A percentile compares a stretch with the other conserved stretches of the same genome.
Conservation (phyloP, 1,140 invertebrate species). For the Prorops nasuta region DNA sequence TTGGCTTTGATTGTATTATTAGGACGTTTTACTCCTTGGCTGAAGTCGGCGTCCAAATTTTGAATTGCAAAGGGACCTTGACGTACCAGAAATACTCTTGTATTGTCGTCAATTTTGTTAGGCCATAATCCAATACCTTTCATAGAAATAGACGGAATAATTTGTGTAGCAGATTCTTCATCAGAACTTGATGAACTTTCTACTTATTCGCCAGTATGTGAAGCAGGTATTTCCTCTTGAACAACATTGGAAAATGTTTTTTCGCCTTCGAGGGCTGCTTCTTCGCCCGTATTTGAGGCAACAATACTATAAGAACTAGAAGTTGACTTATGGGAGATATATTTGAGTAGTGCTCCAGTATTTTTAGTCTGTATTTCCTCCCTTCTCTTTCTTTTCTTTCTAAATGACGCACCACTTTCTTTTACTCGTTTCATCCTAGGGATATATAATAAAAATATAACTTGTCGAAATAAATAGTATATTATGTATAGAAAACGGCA, state of each 20-base stretch:
- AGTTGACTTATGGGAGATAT: background rate
- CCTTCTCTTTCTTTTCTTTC: background rate
- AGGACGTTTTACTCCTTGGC: constrained; percentile 9
- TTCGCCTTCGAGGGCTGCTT: background rate
- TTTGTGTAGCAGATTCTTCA: background rate
- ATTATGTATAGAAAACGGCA: background rate
- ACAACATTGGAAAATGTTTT: background rate
- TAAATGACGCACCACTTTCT: background rate
- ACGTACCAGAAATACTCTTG: constrained; percentile 10
- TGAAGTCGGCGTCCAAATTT: constrained; percentile 17
- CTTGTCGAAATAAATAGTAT: background rate
- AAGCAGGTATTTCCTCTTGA: background rate
- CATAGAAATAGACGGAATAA: background rate
- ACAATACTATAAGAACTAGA: background rate
- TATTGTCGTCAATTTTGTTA: constrained; percentile 17
- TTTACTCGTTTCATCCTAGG: background rate
- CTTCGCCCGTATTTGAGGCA: background rate
- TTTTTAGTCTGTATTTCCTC: background rate
- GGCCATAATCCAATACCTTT: constrained; percentile 9
- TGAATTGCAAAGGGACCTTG: constrained; percentile 15
- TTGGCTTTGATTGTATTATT: constrained; percentile 1
- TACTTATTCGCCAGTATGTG: background rate
- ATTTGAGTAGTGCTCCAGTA: background rate
- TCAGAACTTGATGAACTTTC: background rate
- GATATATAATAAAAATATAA: background rate